A percentile compares a stretch with the other conserved stretches of the same genome.
Evolutionary conservation across 2,888 invertebrate genomes (phyloP).

Genomic region (Ephialtes manifestator): DNA sequence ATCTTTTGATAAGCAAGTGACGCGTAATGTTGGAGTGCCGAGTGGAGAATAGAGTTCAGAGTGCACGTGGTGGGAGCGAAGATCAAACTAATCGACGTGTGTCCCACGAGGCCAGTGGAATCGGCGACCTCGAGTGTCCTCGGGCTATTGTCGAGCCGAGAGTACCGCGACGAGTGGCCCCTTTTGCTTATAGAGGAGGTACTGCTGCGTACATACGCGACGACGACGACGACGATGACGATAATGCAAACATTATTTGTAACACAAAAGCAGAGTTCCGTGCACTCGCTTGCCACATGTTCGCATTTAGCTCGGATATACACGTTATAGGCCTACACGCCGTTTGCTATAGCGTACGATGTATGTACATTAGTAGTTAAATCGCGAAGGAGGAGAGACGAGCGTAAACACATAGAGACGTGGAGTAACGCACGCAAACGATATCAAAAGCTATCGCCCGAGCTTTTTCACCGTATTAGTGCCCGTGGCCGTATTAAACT

Average conservation of each 20-base stretch:
- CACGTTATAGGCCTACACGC: background rate
- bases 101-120: conserved; percentile 76
- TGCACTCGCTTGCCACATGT: conserved; percentile 84
- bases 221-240: conserved; percentile 71
- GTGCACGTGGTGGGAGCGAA: conserved; percentile 71
- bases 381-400: conserved; percentile 26
- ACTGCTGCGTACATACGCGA: conserved; percentile 63
- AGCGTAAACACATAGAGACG: conserved; percentile 35
- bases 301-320: conserved; percentile 68
- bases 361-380: conserved; percentile 34
- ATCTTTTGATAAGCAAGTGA: conserved; percentile 45
- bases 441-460: conserved; percentile 59
- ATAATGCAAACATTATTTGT: conserved; percentile 85
- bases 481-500: background rate
- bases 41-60: conserved; percentile 17
- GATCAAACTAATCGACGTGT: conserved; percentile 81
- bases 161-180: conserved; percentile 39
- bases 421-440: conserved; percentile 70
- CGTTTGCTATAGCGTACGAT: conserved; percentile 3
- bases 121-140: conserved; percentile 79
- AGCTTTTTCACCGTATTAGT: conserved; percentile 41
- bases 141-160: conserved; percentile 81
- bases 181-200: conserved; percentile 34
- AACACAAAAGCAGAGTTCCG: conserved; percentile 83
- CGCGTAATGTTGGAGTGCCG: conserved; percentile 25